phyloP scores from a whole-genome alignment of 2,888 invertebrate genomes.

The Panzeria rudis region DNA sequence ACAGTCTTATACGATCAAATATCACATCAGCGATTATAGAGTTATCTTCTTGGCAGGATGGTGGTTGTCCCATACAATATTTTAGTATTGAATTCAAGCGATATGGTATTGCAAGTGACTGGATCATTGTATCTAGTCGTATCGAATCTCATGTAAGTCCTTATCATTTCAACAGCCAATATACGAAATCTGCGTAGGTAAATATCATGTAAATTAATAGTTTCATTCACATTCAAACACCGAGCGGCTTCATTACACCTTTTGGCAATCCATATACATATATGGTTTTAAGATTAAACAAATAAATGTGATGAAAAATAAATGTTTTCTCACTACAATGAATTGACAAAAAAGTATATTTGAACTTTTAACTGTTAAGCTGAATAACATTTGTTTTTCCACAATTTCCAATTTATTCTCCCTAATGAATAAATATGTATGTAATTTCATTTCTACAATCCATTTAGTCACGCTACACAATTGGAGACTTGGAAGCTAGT shows the following conservation, averaged over 20 bases:
- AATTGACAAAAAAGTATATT: not conserved
- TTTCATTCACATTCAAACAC: constrained; percentile 63
- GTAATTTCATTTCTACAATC: constrained; percentile 1
- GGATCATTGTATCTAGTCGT: constrained; percentile 85
- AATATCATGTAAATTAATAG: constrained; percentile 65
- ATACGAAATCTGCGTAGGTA: constrained; percentile 49
- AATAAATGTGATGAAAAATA: constrained; percentile 50
- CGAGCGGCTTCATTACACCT: constrained; percentile 60
- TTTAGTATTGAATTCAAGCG: constrained; percentile 84
- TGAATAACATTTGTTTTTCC: constrained; percentile 42
- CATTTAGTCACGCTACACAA: constrained; percentile 82
- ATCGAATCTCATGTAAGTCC: constrained; percentile 83
- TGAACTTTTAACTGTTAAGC: not conserved
- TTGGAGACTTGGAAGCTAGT: constrained; percentile 85
- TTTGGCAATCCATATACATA: constrained; percentile 66
- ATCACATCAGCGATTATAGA: constrained; percentile 90
- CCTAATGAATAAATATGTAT: not conserved
- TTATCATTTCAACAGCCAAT: constrained; percentile 58
- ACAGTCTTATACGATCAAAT: constrained; percentile 89
- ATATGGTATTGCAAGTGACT: constrained; percentile 79
- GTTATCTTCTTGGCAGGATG: constrained; percentile 91
- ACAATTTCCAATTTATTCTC: not conserved
- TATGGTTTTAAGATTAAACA: constrained; percentile 34
- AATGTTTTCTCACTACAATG: not conserved
- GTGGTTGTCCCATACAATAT: constrained; percentile 91